A percentile compares a stretch with the other conserved stretches of the same genome.
Conservation (phyloP, 2,888 invertebrate genomes). For the Lutraria lutraria region DNA sequence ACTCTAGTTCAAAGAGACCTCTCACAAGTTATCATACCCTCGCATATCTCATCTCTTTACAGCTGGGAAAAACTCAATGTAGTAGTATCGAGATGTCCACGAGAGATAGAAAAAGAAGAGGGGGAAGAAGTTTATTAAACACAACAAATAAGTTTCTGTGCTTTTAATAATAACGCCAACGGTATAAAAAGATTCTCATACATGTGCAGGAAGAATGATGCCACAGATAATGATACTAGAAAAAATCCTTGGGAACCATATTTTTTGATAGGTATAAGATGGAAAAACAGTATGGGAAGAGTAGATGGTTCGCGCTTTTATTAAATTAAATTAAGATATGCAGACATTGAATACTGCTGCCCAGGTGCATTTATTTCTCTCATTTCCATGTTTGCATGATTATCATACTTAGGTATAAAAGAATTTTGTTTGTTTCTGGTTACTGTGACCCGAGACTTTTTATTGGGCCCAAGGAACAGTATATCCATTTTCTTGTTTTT, state of each 20-base stretch:
- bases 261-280: not conserved
- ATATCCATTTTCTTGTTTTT: too few species aligned
- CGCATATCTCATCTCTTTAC: conserved; percentile 31
- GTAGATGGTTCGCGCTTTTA: not conserved
- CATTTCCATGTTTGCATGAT: not conserved
- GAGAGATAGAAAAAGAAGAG: not conserved
- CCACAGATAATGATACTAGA: not conserved
- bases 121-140: not conserved
- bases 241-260: not conserved
- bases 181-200: not conserved
- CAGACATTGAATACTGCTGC: not conserved
- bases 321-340: conserved; percentile 4
- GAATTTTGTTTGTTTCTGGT: too few species aligned
- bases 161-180: not conserved
- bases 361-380: too few species aligned
- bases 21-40: conserved; percentile 45
- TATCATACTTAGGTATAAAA: not conserved
- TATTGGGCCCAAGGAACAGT: too few species aligned
- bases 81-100: conserved; percentile 24
- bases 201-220: not conserved
- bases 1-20: conserved; percentile 34
- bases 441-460: too few species aligned
- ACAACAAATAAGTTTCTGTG: not conserved
- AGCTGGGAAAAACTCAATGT: conserved; percentile 26
- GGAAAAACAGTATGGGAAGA: not conserved